A percentile compares a stretch with the other conserved stretches of the same genome.
These are phyloP conservation scores for Mycalesis mineus DNA, from an alignment of 2,888 invertebrate genomes.

Conservation along the genomic window DNA sequence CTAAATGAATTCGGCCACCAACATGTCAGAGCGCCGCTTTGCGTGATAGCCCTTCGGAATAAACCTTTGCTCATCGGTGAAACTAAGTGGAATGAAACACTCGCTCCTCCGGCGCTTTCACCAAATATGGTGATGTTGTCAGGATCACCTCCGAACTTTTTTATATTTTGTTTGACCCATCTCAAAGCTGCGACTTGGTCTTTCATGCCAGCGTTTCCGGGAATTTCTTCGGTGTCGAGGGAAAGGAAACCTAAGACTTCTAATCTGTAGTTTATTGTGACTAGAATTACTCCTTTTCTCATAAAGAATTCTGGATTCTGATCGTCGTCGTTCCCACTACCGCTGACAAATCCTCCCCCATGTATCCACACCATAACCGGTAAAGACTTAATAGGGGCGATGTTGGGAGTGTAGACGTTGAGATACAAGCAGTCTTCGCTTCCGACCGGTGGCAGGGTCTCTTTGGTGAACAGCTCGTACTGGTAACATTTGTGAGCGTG, in stretches of 20 bases:
- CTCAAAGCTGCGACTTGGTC: conserved; percentile 53
- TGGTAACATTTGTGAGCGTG: conserved; percentile 3
- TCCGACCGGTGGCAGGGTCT: background rate
- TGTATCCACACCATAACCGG: conserved; percentile 9
- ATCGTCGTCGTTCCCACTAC: conserved; percentile 32
- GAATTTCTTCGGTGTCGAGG: conserved; percentile 45
- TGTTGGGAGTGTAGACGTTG: conserved; percentile 5
- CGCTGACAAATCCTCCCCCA: conserved; percentile 1
- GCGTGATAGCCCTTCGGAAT: conserved; percentile 74
- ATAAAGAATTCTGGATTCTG: conserved; percentile 45
- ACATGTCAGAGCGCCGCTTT: conserved; percentile 45
- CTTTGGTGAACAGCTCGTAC: background rate
- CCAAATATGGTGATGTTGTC: conserved; percentile 53
- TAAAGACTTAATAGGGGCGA: background rate
- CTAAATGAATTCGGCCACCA: conserved; percentile 70
- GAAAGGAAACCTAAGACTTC: conserved; percentile 51
- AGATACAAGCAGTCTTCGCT: conserved; percentile 11
- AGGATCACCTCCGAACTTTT: conserved; percentile 48
- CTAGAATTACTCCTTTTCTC: conserved; percentile 43
- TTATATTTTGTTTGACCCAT: conserved; percentile 46
- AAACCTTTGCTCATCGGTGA: conserved; percentile 54
- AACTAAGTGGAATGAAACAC: no score
- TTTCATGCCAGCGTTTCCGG: conserved; percentile 51
- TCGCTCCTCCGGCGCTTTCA: conserved; percentile 47
- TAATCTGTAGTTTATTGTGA: conserved; percentile 53